Evolutionary conservation across 2,797 vertebrate genomes (phyloP), one percentile per base, ranked within the genome.

Genomic region (Scarus forsteni): DNA sequence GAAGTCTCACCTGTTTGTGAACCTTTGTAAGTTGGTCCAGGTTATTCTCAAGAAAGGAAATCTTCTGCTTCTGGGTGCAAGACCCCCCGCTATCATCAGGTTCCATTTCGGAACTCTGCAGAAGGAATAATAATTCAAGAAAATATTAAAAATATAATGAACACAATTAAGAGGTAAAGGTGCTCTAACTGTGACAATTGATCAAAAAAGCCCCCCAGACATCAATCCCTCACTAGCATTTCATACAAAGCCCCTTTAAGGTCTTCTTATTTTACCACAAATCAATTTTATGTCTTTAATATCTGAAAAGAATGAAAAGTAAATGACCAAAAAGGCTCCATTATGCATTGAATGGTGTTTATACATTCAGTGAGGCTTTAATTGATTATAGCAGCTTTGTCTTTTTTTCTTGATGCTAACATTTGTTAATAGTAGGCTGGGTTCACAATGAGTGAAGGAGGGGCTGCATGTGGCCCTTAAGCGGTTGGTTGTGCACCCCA

Each of bases 21-120:
- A 99, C 97, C 87, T 99, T 99, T 77, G 97, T 99, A 94, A 99
- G 98, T 91, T 99, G 98, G 92, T 99, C 98, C 93, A 99, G 89
- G 94, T 99, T 99, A 93, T 99, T 99, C 91, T 99, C 98, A 94
- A 99, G 95, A 96, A 99, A 99, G 91, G 98, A 98, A 92, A 99
- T 99, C 91, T 99, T 99, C 95, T 98, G 98, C 90, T 98, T 99
- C 92, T 99, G 97, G 44, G 97, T 98, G 35, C 96, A 95, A 46
- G 96, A 97, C 77, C 98, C 98, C 42, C 97, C 98, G 51, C 95
- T 97, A 58, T 99, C 97, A 58, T 98, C 97, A 3, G 95, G 97
- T 82, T 98, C 97, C 88, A 99, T 92, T 84, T 99, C 98, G 79
- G 98, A 96, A 34, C 97, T 98, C 98, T 99, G 81, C n/a, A 66